phyloP scores from a whole-genome alignment of 2,888 invertebrate species.

The Callinectes sapidus region DNA sequence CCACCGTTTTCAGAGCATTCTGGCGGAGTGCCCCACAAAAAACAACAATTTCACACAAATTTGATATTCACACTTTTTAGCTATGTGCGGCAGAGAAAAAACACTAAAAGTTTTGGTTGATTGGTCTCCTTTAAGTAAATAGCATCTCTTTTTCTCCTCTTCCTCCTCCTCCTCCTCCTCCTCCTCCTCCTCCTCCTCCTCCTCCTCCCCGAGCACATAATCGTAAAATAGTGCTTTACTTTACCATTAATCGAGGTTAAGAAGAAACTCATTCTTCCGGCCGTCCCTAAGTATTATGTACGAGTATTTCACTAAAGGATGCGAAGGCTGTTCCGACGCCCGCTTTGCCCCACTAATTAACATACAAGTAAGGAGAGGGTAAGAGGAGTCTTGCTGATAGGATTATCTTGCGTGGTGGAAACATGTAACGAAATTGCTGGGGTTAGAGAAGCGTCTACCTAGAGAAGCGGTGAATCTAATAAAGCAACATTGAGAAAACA shows the following conservation, averaged over 20 bases:
- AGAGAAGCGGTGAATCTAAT: neutral
- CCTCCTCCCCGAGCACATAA: neutral
- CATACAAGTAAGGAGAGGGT: neutral
- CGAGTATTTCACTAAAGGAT: neutral
- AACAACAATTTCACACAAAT: neutral
- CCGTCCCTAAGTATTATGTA: constrained; percentile 7
- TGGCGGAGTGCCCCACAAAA: no score
- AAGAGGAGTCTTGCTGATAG: neutral
- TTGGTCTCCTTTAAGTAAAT: neutral
- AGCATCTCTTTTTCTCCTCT: neutral
- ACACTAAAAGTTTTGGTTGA: neutral
- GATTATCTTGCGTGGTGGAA: neutral
- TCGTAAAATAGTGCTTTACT: constrained; percentile 4
- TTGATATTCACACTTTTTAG: neutral
- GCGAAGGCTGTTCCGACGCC: constrained; percentile 2
- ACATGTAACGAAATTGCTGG: neutral
- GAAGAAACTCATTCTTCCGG: neutral
- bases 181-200: constrained; percentile 1
- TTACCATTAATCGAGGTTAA: constrained; percentile 18
- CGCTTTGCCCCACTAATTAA: constrained; percentile 16
- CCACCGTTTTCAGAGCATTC: no score
- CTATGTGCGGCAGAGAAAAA: neutral
- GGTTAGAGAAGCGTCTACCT: neutral
- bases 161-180: neutral
- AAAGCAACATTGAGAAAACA: neutral